phyloP scores from a whole-genome alignment of 2,113 vertebrate species.

The Elaphurus davidianus region DNA sequence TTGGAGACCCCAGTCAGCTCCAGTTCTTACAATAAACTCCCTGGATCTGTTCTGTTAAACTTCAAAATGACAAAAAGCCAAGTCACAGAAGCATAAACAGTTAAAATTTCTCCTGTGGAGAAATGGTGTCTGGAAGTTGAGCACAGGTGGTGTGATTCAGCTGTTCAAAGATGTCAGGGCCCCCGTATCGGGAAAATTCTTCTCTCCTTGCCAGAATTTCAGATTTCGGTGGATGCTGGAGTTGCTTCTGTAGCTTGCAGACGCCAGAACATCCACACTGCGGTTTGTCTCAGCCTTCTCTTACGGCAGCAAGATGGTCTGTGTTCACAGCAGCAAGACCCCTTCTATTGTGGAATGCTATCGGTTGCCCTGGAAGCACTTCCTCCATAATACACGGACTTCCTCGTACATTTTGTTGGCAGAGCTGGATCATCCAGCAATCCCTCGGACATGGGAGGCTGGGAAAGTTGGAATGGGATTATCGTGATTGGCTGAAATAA shows the following conservation, averaged over 20 bases:
- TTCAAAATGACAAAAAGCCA: not conserved
- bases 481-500: not conserved
- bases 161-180: not conserved
- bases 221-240: not conserved
- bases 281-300: not conserved
- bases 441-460: not conserved
- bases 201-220: not conserved
- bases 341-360: not conserved
- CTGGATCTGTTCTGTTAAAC: not conserved
- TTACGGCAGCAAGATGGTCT: not conserved
- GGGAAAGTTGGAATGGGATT: not conserved
- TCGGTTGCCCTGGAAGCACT: not conserved
- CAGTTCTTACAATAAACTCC: not conserved
- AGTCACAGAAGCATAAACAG: not conserved
- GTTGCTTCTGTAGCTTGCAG: not conserved
- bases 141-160: not conserved
- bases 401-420: not conserved
- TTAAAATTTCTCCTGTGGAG: not conserved
- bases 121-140: not conserved
- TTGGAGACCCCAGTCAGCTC: not conserved
- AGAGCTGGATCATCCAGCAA: not conserved
- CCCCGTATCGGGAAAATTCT: not conserved
- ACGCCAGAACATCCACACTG: not conserved
- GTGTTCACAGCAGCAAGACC: not conserved
- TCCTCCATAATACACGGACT: fast-evolving